phyloP scores from a whole-genome alignment of 2,113 vertebrate species.

The Condylura cristata region DNA sequence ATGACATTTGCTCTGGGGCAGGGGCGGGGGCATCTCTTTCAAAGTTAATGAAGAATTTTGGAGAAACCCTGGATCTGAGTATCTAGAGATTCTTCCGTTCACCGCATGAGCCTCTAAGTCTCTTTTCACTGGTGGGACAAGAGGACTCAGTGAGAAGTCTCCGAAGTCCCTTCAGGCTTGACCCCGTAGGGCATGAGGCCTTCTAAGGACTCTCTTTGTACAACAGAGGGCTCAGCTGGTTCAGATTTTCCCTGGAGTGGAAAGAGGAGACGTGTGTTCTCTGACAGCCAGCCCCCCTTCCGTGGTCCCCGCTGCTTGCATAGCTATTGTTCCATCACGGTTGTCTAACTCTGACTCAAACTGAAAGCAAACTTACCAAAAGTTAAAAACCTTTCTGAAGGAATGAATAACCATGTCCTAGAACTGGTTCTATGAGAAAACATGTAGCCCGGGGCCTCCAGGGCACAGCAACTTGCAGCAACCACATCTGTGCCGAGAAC shows the following conservation, averaged over 20 bases:
- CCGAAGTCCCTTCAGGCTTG: neutral
- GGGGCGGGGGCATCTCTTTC: neutral
- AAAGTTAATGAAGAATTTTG: neutral
- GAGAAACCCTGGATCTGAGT: neutral
- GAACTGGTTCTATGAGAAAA: neutral
- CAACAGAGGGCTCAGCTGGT: neutral
- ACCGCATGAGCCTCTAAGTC: neutral
- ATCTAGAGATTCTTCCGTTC: neutral
- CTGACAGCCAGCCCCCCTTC: no score
- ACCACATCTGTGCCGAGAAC: neutral
- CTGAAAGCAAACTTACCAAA: neutral
- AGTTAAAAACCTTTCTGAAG: neutral
- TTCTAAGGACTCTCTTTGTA: neutral
- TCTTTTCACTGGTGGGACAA: neutral
- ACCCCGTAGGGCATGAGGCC: neutral
- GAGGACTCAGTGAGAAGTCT: neutral
- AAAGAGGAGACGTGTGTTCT: neutral
- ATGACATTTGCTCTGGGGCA: neutral
- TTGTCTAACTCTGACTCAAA: neutral
- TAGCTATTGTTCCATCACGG: neutral
- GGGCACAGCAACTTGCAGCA: accelerated
- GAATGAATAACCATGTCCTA: neutral
- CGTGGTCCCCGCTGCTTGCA: neutral
- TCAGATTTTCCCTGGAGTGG: neutral
- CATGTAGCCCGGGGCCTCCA: neutral